Base-by-base conservation (phyloP, 2,113 vertebrate species). In the Chaetodon trifascialis region DNA sequence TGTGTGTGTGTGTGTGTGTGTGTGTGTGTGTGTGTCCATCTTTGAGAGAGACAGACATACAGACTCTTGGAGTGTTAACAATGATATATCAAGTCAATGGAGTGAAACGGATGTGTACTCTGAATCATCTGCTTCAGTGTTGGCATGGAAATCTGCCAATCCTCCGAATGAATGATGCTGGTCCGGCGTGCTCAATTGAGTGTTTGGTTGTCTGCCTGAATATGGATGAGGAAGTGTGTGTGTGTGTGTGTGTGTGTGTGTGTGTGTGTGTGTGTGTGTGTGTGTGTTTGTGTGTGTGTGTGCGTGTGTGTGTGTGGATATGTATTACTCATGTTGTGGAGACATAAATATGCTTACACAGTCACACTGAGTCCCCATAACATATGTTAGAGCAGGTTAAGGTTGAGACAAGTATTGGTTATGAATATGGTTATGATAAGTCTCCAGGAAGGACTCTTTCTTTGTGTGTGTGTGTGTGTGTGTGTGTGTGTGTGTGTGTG, bases 61-160 rank as follows among this genome's bases (percentile, higher is more conserved):
- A 38, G 34, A 19, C 49, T 64, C 59, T 7, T 42, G 59, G 1
- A 36, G 58, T 78, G 69, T 60, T 76, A 64, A 62, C 72, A 46
- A 59, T 19, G 9, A 82, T 67, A 67, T 38, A 77, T 83, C 67
- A 56, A 86, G 58, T 75, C 54, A 81, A 34, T 81, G 76, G 55
- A 84, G 77, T 71, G 70, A 34, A 86, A 79, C 52, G 4, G 46
- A 74, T 80, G 56, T 67, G 76, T 73, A 52, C 46, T 63, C 67
- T 69, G 67, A 80, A 85, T 86, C 59, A 85, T 83, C 66, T 79
- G 55, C 60, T 79, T 46, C 76, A 62, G 5, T 19, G 71, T 76
- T 52, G 70, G 42, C 40, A 49, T 73, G 73, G 63, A 82, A 76
- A 83, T 79, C 71, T 82, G 71, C 79, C 73, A 72, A n/a, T 82